Percentiles rank a stretch among this genome's conserved stretches.
Evolutionary conservation across 1,140 invertebrate genomes (phyloP).

Genomic region (Leptoteleia sp.): DNA sequence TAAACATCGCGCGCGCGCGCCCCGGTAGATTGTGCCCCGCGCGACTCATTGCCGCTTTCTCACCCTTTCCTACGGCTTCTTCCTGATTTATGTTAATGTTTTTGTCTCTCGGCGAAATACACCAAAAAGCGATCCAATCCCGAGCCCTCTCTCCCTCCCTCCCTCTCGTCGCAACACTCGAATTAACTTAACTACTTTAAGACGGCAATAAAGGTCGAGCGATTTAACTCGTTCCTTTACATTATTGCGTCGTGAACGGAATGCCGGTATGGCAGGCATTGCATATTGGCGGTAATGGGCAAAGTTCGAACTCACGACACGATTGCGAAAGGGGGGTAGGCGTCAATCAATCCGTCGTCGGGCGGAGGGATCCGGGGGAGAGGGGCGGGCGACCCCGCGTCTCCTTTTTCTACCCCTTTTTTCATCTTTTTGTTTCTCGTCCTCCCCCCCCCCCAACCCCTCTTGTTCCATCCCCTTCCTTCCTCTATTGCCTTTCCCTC

Average conservation of each 20-base stretch:
- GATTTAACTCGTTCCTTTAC: slow-evolving; percentile 79
- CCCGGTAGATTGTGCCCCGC: slow-evolving; percentile 55
- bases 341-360: slow-evolving; percentile 76
- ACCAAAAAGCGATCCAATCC: slow-evolving; percentile 79
- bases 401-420: no score
- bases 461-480: slow-evolving; percentile 5
- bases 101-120: slow-evolving; percentile 80
- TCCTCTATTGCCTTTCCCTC: no score
- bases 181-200: slow-evolving; percentile 81
- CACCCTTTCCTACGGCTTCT: slow-evolving; percentile 61
- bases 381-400: slow-evolving; percentile 17
- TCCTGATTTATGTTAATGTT: slow-evolving; percentile 82
- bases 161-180: slow-evolving; percentile 66
- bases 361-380: slow-evolving; percentile 27
- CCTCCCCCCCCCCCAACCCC: no score
- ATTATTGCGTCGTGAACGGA: slow-evolving; percentile 68
- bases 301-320: slow-evolving; percentile 76
- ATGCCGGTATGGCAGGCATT: slow-evolving; percentile 64
- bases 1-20: slow-evolving; percentile 77
- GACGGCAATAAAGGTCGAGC: slow-evolving; percentile 78
- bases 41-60: slow-evolving; percentile 67
- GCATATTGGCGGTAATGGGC: slow-evolving; percentile 78
- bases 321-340: slow-evolving; percentile 69
- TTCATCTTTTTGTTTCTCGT: not conserved
- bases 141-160: no score